A percentile compares a stretch with the other conserved stretches of the same genome.
Evolutionary conservation across 2,113 vertebrate species (phyloP).

Genomic region (Clarias macrocephalus): DNA sequence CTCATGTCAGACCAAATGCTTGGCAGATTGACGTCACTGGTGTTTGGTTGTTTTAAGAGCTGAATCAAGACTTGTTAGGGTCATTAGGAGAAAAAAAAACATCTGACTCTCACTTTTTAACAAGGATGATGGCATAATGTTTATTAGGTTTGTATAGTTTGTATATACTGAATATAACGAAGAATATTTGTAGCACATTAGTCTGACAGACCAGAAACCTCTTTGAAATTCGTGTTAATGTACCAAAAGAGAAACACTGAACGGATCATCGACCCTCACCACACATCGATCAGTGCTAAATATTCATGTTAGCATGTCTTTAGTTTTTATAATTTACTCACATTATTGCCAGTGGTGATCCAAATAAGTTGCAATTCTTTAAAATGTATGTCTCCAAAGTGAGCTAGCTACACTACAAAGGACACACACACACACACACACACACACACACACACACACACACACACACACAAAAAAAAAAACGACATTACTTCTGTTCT

Average conservation of each 20-base stretch:
- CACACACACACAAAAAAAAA: too few species aligned
- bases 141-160: neutral
- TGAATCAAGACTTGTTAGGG: conserved; percentile 10
- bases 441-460: too few species aligned
- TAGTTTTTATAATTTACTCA: neutral
- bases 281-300: neutral
- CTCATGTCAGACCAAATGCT: neutral
- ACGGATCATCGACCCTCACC: neutral
- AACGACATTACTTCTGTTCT: neutral
- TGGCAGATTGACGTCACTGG: conserved; percentile 27
- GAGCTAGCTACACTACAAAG: neutral
- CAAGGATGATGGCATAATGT: neutral
- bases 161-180: too few species aligned
- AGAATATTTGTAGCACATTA: too few species aligned
- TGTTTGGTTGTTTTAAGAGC: conserved; percentile 15
- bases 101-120: neutral
- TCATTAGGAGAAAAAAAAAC: neutral
- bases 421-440: neutral
- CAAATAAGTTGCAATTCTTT: neutral
- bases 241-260: neutral
- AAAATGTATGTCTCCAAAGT: neutral
- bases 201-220: neutral
- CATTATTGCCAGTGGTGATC: neutral
- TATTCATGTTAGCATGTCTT: neutral
- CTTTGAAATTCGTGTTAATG: neutral